Evolutionary conservation across 2,113 vertebrate genomes (phyloP), one percentile per base, ranked within the genome.

Genomic region (Paramisgurnus dabryanus): DNA sequence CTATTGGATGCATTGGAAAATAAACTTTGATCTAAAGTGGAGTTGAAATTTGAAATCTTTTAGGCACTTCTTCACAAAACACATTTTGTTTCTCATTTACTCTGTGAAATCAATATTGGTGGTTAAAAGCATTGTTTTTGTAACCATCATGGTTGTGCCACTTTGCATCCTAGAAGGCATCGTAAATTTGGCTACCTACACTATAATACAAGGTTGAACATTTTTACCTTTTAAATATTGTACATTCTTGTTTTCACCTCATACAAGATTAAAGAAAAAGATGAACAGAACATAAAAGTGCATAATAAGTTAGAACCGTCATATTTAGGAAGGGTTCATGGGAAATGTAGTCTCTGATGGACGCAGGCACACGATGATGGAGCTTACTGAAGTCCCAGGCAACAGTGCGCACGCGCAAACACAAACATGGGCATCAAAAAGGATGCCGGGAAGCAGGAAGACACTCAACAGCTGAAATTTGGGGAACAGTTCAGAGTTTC

Each of bases 121-220:
- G 88, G 86, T 89, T 85, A 86, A 91, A 88, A 89, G 86, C 88
- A 87, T 90, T 90, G 89, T 81, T 89, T 88, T 86, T 79, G 79
- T 63, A 66, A 87, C 50, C 74, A 84, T 83, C 70, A 82, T 82
- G 80, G 74, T 83, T 89, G 90, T 92, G 94, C 91, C 94, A 86
- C 90, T 87, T 79, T 91, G 90, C 87, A 86, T 93, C 90, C 85
- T 94, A 94, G 93, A 95, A 96, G 94, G 95, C 94, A 95, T 93
- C 87, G 80, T 90, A 90, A 91, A 93, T 58, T 92, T 86, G 88
- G 92, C 90, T 90, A 90, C 89, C 88, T 89, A 91, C 89, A 88
- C 79, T 89, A 90, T 90, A 67, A 76, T 87, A 89, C 87, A 91
- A 58, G 17, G 6, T n/a, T 58, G 13, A 57, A 85, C 86, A 85